Base-by-base conservation (phyloP, 35 echinoderm and acorn worm genomes). In the Eucidaris tribuloides region DNA sequence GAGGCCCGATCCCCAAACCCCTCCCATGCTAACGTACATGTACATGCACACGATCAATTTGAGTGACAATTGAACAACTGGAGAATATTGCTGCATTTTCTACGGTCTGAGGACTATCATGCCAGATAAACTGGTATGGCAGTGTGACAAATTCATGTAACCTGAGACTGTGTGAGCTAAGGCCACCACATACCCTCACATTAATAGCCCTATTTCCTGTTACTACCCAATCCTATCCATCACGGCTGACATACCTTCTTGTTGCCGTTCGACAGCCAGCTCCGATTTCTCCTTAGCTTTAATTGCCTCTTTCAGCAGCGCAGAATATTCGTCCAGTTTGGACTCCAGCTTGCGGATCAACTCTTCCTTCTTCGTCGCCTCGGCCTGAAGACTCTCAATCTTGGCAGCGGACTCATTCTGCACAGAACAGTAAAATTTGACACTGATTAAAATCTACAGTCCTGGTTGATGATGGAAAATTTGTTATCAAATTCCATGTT, bases 271-370 rank as follows among this genome's bases (percentile, higher is more conserved):
- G 3, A 93, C 48, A 1, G 60, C 59, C 20, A 62, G 72, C 35
- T 99, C 84, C 40, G 92, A 72, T 65, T 87, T 99, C 40, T 99
- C 96, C 37, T 97, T 97, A 22, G 84, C 77, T 60, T 77, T 85
- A 39, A 97, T 78, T n/a, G 96, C 74, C 71, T 93, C 90, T 56
- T 99, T 99, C 45, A 99, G 41, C 58, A 93, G 88, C 0, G 58
- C 39, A 22, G 87, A 89, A 49, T 99, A 99, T 30, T 99, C 90
- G 62, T 92, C 90, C 32, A 99, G 46, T 68, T 99, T 99, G 37
- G 77, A 61, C 45, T 99, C 96, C 66, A 99, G 72, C 62, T 83
- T 85, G 22, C 79, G 79, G 3, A 99, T 77, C 68, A 86, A 87
- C 27, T 99, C 96, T 39, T 89, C 84, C n/a, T 89, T 72, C 45